A percentile compares a stretch with the other conserved stretches of the same genome.
Conservation (phyloP, 2,797 vertebrate genomes). For the Notolabrus celidotus region DNA sequence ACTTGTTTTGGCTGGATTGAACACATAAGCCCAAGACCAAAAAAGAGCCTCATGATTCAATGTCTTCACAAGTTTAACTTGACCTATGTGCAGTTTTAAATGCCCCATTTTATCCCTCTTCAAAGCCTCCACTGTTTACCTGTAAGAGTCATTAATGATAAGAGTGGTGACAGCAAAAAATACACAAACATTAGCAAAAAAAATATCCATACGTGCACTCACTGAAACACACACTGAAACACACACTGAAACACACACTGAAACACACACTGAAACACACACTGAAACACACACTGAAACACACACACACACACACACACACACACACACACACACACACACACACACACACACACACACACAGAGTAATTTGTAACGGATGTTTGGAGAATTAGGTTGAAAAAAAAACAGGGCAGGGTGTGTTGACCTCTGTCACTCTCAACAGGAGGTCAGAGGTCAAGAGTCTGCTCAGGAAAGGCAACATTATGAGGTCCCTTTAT, state of each 20-base stretch:
- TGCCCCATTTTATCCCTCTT: no score
- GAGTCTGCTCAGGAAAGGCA: slow-evolving; percentile 51
- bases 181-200: slow-evolving; percentile 14
- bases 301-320: slow-evolving; percentile 3
- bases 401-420: slow-evolving; percentile 47
- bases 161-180: slow-evolving; percentile 34
- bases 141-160: slow-evolving; percentile 11
- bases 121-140: slow-evolving; percentile 35
- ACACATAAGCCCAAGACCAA: background rate
- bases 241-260: slow-evolving; percentile 1
- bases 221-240: background rate
- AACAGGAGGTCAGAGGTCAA: slow-evolving; percentile 60
- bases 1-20: no score
- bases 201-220: no score
- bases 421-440: slow-evolving; percentile 49
- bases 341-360: slow-evolving; percentile 3
- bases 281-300: background rate
- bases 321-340: background rate
- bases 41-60: background rate
- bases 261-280: no score
- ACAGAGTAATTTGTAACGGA: slow-evolving; percentile 41
- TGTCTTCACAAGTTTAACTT: background rate
- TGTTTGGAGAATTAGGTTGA: slow-evolving; percentile 62
- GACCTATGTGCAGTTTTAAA: background rate
- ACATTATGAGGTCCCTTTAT: slow-evolving; percentile 27